Evolutionary conservation across 2,888 invertebrate species (phyloP), one percentile per base, ranked within the genome.

Genomic region (Meiosimyza decipiens): DNA sequence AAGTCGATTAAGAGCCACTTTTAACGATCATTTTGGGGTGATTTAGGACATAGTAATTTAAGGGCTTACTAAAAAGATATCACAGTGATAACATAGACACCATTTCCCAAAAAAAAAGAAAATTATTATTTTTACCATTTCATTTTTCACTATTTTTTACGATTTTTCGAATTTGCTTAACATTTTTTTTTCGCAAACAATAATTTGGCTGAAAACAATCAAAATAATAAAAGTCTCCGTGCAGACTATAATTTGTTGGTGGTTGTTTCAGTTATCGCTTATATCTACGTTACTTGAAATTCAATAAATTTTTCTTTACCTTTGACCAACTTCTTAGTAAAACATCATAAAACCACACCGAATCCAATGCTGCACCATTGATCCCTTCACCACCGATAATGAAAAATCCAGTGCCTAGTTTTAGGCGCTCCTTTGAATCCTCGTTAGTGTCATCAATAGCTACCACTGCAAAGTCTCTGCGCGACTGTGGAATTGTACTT

Each of bases 391-490:
- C 93, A 1, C 93, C 93, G 74, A 93, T 91, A 5, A 92, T 92
- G 79, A 90, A 93, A 78, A 94, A 86, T n/a, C 90, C 90, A 33
- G 55, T 62, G 13, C 67, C 75, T 28, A 40, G 59, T 18, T 49
- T 22, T 52, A 73, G 65, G 52, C 67, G 66, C 2, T 55, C 55
- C 51, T 73, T 71, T 52, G 67, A 57, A 33, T 57, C 57, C 47
- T 52, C 68, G 33, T 52, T 64, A 59, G 63, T 60, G 84, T 90
- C 90, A 33, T 90, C 89, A 77, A 90, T 89, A 2, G 90, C 91
- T n/a, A 92, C 90, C 6, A 92, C 87, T 0, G 92, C 92, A 79
- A 93, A 93, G 86, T 92, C 91, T 83, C 92, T 91, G 77, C 93
- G 88, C 0, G 91, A 88, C 33, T 89, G 88, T 18, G 89, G 88